Base-by-base conservation (phyloP, 2,888 invertebrate species). In the Oscheius sp. region DNA sequence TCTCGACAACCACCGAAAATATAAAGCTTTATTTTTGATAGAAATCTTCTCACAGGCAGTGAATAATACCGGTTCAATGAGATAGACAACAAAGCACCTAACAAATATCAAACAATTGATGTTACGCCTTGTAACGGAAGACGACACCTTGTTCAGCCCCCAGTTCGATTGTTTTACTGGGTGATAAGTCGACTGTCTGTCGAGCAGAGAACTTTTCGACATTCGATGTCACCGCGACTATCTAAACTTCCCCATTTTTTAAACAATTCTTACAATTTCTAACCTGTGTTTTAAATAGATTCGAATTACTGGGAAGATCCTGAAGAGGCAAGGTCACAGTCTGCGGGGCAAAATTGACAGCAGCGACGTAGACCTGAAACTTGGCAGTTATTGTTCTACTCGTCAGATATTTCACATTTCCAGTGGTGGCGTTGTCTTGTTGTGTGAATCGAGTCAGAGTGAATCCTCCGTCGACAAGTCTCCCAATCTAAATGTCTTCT, bases 71-170 rank as follows among this genome's bases (percentile, higher is more conserved):
- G 61, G 61, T 45, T 35, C 12, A 21, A 45, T 9, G 12, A 61
- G 61, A 61, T 41, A 35, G 21, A 18, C 18, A 16, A 23, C 6
- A 58, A 18, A 61, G 61, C 61, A 61, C 61, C 61, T 43, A 58
- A 27, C 21, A 27, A 35, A 12, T 13, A 2, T 7, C 35, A 12
- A 18, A 6, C 5, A n/a, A 18, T 5, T 16, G 25, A 55, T 9
- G 9, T 74, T 56, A 79, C 9, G 77, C 76, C 13, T 76, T 49
- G 56, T 81, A 83, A 16, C 77, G 74, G 76, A 86, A 83, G 12
- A 86, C 80, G 64, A 86, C 75, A 9, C 83, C 86, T 72, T 86
- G 76, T 43, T 85, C 81, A 2, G 83, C 75, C 29, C 80, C 77
- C 25, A 86, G 69, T 23, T 73, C 59, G 43, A 86, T 76, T 27